Evolutionary conservation across 2,797 vertebrate species (phyloP), one percentile per base, ranked within the genome.

Genomic region (Trichosurus vulpecula): DNA sequence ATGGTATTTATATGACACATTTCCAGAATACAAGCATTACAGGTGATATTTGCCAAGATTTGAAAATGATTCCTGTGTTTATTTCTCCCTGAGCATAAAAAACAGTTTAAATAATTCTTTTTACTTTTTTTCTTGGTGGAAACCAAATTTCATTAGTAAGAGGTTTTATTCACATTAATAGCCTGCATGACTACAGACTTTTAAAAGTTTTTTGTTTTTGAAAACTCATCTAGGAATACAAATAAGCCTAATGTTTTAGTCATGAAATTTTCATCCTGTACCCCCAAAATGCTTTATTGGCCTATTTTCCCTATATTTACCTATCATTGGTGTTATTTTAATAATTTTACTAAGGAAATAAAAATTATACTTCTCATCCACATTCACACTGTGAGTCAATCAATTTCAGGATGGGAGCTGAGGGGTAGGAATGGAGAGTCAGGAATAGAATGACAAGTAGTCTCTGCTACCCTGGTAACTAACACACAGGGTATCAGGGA

Each of bases 21-120:
- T 51, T 66, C 53, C 35, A 93, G 81, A 92, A 95, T 52, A 57
- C 92, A 95, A 25, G 66, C 93, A n/a, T 66, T 47, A 81, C 30
- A 93, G 56, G 58, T 81, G 51, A 92, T 31, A 52, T 96, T 97
- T 97, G 95, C 95, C 95, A 90, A 54, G 91, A 96, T 90, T 41
- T 87, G 74, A 58, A 87, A 94, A 92, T 92, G n/a, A 29, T 66
- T 47, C 41, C 51, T 35, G 90, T 52, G 74, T n/a, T n/a, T 92
- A 95, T 81, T 54, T 56, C 29, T 92, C 54, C 8, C 94, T 29
- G 91, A 92, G 52, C 74, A 94, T 55, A 54, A 90, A 92, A 93
- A 94, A 93, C n/a, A 95, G 6, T 94, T 66, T 52, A 58, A 47
- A n/a, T 41, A 47, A 41, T n/a, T 74, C 54, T 74, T 54, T 90